These are phyloP conservation scores for Alces alces DNA, from an alignment of 2,113 vertebrate genomes.

Conservation along the genomic window DNA sequence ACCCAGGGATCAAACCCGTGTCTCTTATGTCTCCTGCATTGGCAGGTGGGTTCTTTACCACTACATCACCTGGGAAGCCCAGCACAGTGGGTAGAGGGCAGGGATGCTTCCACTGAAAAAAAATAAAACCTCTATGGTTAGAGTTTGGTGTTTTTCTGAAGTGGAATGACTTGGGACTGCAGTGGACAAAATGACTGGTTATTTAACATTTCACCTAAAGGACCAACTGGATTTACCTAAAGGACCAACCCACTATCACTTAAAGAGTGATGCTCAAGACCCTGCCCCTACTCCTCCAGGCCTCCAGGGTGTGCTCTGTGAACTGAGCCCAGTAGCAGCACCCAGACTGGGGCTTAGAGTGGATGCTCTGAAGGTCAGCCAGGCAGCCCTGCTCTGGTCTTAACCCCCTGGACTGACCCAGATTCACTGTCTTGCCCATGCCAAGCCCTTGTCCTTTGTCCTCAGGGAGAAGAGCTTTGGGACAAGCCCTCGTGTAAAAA, in stretches of 20 bases:
- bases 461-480: neutral
- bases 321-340: too few relatives aligned
- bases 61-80: neutral
- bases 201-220: neutral
- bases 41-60: neutral
- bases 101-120: neutral
- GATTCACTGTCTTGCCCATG: neutral
- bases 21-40: neutral
- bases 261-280: neutral
- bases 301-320: neutral
- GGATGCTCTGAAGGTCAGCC: too few relatives aligned
- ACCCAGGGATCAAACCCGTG: neutral
- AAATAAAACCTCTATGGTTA: neutral
- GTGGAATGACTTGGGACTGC: neutral
- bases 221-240: neutral
- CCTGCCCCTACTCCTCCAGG: neutral
- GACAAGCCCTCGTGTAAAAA: neutral
- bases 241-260: neutral
- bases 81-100: neutral
- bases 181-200: neutral
- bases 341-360: neutral
- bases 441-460: neutral
- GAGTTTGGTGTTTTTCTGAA: neutral
- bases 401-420: neutral
- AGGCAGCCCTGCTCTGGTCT: neutral